Conservation (phyloP, 2,797 vertebrate species). For the Ctenosaura bakeri region DNA sequence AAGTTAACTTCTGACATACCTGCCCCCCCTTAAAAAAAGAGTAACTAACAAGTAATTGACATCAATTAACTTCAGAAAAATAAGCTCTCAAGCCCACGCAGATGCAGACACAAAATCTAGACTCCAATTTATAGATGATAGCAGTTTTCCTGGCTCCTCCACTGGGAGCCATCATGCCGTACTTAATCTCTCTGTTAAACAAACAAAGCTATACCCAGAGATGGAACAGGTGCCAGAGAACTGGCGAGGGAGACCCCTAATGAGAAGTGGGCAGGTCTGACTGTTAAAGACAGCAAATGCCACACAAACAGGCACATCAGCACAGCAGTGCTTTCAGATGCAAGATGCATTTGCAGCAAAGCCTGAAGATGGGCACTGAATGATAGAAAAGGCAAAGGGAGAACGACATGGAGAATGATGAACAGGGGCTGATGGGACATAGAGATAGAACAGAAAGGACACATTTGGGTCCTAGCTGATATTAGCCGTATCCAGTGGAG, state of each 20-base stretch:
- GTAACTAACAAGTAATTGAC: constrained; percentile 35
- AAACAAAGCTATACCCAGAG: constrained; percentile 41
- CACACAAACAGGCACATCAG: constrained; percentile 29
- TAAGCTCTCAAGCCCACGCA: not conserved
- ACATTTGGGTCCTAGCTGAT: not conserved
- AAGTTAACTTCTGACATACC: not conserved
- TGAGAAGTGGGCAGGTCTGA: constrained; percentile 43
- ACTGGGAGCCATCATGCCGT: constrained; percentile 38
- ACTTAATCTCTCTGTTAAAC: constrained; percentile 63
- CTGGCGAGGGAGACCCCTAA: constrained; percentile 47
- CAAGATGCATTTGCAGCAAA: not conserved
- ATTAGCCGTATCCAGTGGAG: not conserved
- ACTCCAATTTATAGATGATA: constrained; percentile 36
- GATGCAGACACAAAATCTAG: constrained; percentile 9
- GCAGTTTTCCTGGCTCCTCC: constrained; percentile 23
- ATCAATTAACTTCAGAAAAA: constrained; percentile 40
- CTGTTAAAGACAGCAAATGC: constrained; percentile 59
- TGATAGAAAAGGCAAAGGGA: not conserved
- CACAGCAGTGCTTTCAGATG: constrained; percentile 23
- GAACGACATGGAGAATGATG: not conserved
- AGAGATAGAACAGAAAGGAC: too few relatives aligned
- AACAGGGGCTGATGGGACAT: not conserved
- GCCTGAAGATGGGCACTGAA: constrained; percentile 45
- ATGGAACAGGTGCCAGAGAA: constrained; percentile 64
- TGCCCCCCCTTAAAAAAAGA: not conserved